Evolutionary conservation across 2,113 vertebrate species (phyloP).

Genomic region (Tragelaphus buxtoni): DNA sequence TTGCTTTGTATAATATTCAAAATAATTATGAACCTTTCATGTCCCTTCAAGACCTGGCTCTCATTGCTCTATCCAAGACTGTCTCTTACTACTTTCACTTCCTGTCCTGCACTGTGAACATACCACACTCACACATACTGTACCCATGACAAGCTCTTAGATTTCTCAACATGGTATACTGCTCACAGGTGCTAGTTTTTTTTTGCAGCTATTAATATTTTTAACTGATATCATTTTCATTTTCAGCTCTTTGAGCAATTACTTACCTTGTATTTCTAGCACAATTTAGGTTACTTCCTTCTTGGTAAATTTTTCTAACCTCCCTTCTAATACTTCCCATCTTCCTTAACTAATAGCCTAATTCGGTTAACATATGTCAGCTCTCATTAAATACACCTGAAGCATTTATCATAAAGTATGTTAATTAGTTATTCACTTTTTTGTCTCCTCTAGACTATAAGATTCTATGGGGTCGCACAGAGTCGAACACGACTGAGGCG

Average conservation of each 20-base stretch:
- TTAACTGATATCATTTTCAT: not conserved
- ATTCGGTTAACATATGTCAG: not conserved
- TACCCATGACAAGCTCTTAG: not conserved
- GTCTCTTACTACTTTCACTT: not conserved
- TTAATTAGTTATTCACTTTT: not conserved
- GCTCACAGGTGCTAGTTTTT: not conserved
- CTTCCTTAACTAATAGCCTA: not conserved
- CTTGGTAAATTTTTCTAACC: not conserved
- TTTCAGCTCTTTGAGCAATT: not conserved
- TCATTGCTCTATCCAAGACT: not conserved
- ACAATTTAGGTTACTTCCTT: not conserved
- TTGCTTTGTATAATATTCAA: not conserved
- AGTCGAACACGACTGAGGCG: no score
- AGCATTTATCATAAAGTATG: not conserved
- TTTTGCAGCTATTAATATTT: not conserved
- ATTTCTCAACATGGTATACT: not conserved
- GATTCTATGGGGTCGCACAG: no score
- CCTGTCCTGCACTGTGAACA: not conserved
- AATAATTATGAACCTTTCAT: not conserved
- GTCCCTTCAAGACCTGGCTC: not conserved
- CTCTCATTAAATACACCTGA: not conserved
- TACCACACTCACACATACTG: no score
- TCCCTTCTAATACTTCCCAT: not conserved
- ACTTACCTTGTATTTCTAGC: not conserved
- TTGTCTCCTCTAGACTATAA: not conserved